Percentiles rank a stretch among this genome's conserved stretches.
phyloP scores from a whole-genome alignment of 92 coral and sea anemone genomes.

The Anthopleura xanthogrammica region DNA sequence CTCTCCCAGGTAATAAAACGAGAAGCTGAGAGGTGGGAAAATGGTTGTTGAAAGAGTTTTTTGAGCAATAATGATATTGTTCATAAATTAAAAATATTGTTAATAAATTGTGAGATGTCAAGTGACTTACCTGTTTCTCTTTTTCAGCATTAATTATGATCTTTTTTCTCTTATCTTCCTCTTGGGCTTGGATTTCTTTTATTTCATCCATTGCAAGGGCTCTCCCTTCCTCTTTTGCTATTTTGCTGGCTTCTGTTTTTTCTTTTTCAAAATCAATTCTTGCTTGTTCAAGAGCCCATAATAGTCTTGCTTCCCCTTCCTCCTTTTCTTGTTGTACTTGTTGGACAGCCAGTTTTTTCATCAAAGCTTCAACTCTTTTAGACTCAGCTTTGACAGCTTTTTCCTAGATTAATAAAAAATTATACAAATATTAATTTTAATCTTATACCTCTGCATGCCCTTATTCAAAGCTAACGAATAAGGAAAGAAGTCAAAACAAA shows the following conservation, averaged over 20 bases:
- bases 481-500: no score
- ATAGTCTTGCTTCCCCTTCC: slow-evolving; percentile 72
- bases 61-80: no score
- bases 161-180: slow-evolving; percentile 77
- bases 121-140: slow-evolving; percentile 75
- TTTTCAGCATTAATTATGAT: slow-evolving; percentile 81
- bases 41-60: no score
- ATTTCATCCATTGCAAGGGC: slow-evolving; percentile 58
- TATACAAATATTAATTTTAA: no score
- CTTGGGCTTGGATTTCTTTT: slow-evolving; percentile 59
- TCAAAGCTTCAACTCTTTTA: slow-evolving; percentile 90
- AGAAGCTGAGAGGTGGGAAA: no score
- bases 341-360: slow-evolving; percentile 91
- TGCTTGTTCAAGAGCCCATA: slow-evolving; percentile 71
- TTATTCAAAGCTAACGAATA: no score
- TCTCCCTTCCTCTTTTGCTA: slow-evolving; percentile 58
- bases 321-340: slow-evolving; percentile 92
- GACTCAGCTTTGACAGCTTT: slow-evolving; percentile 97
- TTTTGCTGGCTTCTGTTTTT: slow-evolving; percentile 55
- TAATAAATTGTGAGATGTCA: not conserved
- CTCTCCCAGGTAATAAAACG: no score
- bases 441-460: no score
- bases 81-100: no score
- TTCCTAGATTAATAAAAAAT: slow-evolving; percentile 45
- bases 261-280: slow-evolving; percentile 75